A percentile compares a stretch with the other conserved stretches of the same genome.
phyloP scores from a whole-genome alignment of 2,113 vertebrate species.

The Uropsilus gracilis region DNA sequence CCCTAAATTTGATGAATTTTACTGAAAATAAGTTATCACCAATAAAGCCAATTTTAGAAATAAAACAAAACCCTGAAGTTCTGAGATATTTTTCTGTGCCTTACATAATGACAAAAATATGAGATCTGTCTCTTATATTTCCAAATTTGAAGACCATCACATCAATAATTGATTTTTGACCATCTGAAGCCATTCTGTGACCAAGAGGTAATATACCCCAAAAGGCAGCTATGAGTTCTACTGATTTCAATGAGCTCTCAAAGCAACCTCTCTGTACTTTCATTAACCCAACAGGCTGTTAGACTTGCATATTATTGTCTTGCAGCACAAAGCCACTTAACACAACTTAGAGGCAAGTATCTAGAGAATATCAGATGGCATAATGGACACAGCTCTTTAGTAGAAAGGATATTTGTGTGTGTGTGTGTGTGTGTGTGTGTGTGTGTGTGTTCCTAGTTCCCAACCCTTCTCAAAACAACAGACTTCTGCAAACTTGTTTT shows the following conservation, averaged over 20 bases:
- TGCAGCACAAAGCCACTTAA: background rate
- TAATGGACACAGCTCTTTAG: background rate
- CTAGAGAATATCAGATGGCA: background rate
- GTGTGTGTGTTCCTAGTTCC: background rate
- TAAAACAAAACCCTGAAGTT: background rate
- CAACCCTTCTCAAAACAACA: background rate
- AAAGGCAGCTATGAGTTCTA: accelerated
- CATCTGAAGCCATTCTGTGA: background rate
- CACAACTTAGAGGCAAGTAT: background rate
- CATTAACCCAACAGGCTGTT: background rate
- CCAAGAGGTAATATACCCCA: background rate
- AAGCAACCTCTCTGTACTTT: background rate
- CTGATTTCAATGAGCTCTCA: background rate
- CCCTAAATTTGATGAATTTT: no score
- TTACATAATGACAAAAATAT: background rate
- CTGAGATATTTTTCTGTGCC: background rate
- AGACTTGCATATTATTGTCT: background rate
- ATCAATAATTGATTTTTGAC: background rate
- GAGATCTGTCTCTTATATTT: background rate
- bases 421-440: background rate
- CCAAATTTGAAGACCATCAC: background rate
- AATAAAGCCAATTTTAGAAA: no score
- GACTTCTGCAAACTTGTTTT: background rate
- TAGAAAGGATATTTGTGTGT: background rate
- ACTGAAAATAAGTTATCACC: no score